A percentile compares a stretch with the other conserved stretches of the same genome.
These are phyloP conservation scores for Phainopepla nitens DNA, from an alignment of 2,113 vertebrate species.

Conservation along the genomic window DNA sequence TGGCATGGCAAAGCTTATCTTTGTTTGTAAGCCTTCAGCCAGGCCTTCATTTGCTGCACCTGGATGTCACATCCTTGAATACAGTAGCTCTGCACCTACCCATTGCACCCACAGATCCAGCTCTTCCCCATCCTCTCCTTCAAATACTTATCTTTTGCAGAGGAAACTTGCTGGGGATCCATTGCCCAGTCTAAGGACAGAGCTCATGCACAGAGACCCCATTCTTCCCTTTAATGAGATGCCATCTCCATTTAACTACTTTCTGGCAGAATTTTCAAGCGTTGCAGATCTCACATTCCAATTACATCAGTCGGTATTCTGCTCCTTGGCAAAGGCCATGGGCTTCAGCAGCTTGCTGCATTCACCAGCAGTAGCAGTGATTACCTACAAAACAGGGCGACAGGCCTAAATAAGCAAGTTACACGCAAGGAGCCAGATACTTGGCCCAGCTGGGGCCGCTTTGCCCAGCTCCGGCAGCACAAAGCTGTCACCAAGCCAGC, in stretches of 20 bases:
- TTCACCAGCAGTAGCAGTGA: slow-evolving; percentile 38
- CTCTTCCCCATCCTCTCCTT: background rate
- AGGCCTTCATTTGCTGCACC: background rate
- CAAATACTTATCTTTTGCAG: background rate
- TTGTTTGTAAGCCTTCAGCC: background rate
- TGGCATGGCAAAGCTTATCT: background rate
- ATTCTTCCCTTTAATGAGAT: slow-evolving; percentile 59
- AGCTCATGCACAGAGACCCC: slow-evolving; percentile 25
- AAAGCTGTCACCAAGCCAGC: slow-evolving; percentile 65
- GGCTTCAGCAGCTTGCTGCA: slow-evolving; percentile 19
- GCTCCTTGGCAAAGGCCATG: slow-evolving; percentile 37
- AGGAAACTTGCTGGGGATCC: background rate
- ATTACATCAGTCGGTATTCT: slow-evolving; percentile 47
- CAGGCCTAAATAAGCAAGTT: slow-evolving; percentile 63
- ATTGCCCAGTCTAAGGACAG: background rate
- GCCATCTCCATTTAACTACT: slow-evolving; percentile 43
- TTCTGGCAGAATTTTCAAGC: slow-evolving; percentile 52
- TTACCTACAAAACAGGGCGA: slow-evolving; percentile 29
- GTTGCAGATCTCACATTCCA: slow-evolving; percentile 54
- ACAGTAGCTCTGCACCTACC: background rate
- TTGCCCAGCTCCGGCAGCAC: slow-evolving; percentile 48
- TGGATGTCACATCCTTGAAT: background rate
- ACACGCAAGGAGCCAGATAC: background rate
- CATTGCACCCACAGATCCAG: background rate
- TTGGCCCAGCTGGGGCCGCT: slow-evolving; percentile 55